phyloP scores from a whole-genome alignment of 2,113 vertebrate genomes.

The Erythrolamprus reginae region DNA sequence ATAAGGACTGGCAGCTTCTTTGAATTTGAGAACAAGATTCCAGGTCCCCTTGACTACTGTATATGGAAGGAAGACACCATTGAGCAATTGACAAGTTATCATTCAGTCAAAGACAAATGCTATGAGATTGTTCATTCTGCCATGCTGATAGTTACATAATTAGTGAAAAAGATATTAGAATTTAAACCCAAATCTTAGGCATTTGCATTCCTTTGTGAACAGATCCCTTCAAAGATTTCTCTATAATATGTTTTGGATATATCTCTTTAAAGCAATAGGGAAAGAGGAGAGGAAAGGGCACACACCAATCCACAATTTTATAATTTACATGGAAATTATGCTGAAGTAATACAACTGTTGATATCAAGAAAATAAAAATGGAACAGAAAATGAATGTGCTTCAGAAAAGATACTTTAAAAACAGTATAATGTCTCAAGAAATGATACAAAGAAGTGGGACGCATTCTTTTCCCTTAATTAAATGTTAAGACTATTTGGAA shows the following conservation, averaged over 20 bases:
- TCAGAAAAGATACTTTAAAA: neutral
- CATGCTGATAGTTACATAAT: neutral
- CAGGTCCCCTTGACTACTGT: neutral
- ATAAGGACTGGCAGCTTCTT: neutral
- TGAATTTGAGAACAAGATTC: neutral
- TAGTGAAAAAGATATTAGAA: neutral
- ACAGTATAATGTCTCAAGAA: neutral
- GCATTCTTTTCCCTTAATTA: neutral
- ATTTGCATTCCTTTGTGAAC: neutral
- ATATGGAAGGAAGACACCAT: neutral
- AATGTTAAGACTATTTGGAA: neutral
- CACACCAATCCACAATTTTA: no score
- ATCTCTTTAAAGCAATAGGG: no score
- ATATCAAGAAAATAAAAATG: no score
- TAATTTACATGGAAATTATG: no score
- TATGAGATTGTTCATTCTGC: neutral
- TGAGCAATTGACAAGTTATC: neutral
- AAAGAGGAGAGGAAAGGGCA: no score
- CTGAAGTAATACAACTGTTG: no score
- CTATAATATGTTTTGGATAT: neutral
- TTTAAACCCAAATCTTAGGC: neutral
- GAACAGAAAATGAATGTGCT: neutral
- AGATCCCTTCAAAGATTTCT: neutral
- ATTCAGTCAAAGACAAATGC: neutral
- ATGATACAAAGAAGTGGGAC: neutral